Evolutionary conservation across 2,888 invertebrate genomes (phyloP).

Genomic region (Junonia oenone): DNA sequence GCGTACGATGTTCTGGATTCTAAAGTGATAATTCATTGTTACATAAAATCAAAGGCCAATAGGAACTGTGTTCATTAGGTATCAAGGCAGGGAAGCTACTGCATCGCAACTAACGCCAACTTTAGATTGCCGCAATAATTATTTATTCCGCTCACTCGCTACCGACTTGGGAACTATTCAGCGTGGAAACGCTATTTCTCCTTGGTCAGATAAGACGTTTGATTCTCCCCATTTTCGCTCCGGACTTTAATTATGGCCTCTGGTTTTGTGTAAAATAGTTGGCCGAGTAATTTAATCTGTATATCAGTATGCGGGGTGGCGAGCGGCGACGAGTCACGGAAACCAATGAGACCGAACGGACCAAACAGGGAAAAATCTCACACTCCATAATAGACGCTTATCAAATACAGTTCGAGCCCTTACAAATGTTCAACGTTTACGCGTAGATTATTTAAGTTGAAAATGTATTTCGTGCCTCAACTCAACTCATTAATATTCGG

Average conservation of each 20-base stretch:
- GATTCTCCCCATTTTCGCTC: constrained; percentile 72
- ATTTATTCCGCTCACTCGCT: constrained; percentile 78
- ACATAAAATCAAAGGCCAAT: constrained; percentile 23
- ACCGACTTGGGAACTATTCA: constrained; percentile 71
- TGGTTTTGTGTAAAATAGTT: constrained; percentile 79
- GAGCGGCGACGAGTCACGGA: constrained; percentile 44
- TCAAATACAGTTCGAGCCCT: neutral
- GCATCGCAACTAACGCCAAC: constrained; percentile 51
- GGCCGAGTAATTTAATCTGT: constrained; percentile 75
- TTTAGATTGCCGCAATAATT: constrained; percentile 74
- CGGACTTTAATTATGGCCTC: constrained; percentile 77
- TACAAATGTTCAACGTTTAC: neutral
- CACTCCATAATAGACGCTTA: neutral
- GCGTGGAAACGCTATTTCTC: constrained; percentile 75
- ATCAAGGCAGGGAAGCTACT: constrained; percentile 43
- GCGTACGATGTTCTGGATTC: neutral
- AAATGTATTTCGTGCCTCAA: constrained; percentile 1
- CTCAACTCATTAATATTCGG: constrained; percentile 10
- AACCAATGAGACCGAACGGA: constrained; percentile 35
- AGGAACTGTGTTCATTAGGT: constrained; percentile 66
- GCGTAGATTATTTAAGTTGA: constrained; percentile 3
- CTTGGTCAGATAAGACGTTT: constrained; percentile 78
- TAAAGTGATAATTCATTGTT: constrained; percentile 5
- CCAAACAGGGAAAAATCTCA: constrained; percentile 18
- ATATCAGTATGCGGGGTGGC: constrained; percentile 69